Conservation (phyloP, 1,140 invertebrate genomes). For the Sarcophaga bullata region DNA sequence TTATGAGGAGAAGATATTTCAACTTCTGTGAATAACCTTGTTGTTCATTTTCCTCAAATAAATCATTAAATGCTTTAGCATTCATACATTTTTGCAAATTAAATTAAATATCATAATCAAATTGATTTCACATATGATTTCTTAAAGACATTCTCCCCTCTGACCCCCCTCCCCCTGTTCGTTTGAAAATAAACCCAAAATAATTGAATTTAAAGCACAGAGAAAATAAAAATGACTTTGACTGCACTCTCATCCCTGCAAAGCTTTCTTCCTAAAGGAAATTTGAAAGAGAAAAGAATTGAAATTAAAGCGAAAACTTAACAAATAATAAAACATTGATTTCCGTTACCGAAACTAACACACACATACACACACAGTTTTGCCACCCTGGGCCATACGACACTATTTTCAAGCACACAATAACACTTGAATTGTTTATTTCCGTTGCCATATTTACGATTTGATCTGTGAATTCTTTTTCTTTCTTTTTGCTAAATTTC, state of each 20-base stretch:
- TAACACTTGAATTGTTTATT: slow-evolving; percentile 22
- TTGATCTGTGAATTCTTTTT: background rate
- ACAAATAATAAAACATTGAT: slow-evolving; percentile 33
- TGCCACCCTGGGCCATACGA: background rate
- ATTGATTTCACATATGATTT: slow-evolving; percentile 25
- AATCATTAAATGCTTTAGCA: slow-evolving; percentile 5
- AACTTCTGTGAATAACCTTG: background rate
- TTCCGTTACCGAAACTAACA: slow-evolving; percentile 33
- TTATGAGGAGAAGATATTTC: too few relatives aligned
- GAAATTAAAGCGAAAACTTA: too few relatives aligned
- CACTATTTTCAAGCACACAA: background rate
- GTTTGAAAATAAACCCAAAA: background rate
- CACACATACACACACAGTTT: background rate
- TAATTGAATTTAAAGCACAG: background rate
- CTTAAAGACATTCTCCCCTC: slow-evolving; percentile 9
- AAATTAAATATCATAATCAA: slow-evolving; percentile 27
- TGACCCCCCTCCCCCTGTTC: too few relatives aligned
- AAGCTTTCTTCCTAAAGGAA: background rate
- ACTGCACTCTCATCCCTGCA: background rate
- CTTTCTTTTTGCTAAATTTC: slow-evolving; percentile 12
- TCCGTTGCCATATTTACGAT: background rate
- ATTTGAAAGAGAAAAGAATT: too few relatives aligned
- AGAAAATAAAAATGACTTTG: slow-evolving; percentile 25
- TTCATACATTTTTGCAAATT: slow-evolving; percentile 23
- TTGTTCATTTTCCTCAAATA: background rate